Evolutionary conservation across 2,113 vertebrate genomes (phyloP).

Genomic region (Pelecanoides urinatrix): DNA sequence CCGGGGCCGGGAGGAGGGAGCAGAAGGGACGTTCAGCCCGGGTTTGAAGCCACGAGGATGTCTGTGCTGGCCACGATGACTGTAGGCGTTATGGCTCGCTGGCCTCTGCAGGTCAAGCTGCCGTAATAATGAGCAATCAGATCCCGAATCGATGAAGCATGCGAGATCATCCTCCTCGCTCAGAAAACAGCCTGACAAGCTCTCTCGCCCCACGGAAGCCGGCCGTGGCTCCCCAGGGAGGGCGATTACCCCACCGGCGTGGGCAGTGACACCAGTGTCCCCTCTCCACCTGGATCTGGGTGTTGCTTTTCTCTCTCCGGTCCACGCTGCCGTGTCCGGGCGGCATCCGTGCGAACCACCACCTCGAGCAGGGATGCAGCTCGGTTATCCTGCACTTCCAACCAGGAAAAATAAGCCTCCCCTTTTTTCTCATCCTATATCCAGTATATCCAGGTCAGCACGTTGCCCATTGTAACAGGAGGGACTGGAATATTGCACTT

Average conservation of each 20-base stretch:
- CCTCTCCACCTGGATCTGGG: neutral
- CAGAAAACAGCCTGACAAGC: neutral
- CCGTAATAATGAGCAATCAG: neutral
- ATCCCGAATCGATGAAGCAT: fast-evolving
- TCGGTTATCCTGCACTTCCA: neutral
- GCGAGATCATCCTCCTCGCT: neutral
- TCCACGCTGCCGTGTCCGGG: fast-evolving
- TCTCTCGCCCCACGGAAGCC: fast-evolving
- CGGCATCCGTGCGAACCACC: fast-evolving
- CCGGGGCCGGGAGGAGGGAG: neutral
- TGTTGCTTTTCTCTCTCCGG: neutral
- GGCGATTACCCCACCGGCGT: fast-evolving
- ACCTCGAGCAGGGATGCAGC: neutral
- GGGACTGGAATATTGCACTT: neutral
- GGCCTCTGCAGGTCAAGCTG: neutral
- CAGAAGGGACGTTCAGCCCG: neutral
- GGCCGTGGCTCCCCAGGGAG: neutral
- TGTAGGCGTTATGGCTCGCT: fast-evolving
- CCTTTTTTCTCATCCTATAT: neutral
- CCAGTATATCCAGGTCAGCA: neutral
- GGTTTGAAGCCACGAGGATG: neutral
- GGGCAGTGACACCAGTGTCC: neutral
- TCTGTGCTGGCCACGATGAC: fast-evolving
- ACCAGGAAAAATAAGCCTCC: neutral
- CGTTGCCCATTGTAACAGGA: too few species aligned